Percentiles rank a stretch among this genome's conserved stretches.
Conservation (phyloP, 2,797 vertebrate species). For the Siniperca obscura region DNA sequence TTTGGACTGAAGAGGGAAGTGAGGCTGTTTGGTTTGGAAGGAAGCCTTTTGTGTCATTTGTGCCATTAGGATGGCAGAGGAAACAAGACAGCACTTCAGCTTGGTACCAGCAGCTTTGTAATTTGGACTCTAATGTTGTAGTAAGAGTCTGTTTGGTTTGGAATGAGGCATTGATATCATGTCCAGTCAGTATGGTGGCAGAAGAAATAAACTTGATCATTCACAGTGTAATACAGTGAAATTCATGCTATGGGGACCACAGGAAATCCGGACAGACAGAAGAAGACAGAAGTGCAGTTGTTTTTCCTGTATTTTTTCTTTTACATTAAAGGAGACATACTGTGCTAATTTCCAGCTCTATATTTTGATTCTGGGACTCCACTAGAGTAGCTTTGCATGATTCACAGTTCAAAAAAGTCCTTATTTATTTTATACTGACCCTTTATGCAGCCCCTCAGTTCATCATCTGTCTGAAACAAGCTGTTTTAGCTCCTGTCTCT, state of each 20-base stretch:
- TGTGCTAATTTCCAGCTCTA: no score
- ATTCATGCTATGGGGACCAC: not conserved
- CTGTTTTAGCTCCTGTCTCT: no score
- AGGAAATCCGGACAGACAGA: not conserved
- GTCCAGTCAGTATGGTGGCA: constrained; percentile 36
- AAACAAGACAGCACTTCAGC: constrained; percentile 17
- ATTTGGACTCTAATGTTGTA: constrained; percentile 52
- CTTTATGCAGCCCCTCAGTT: no score
- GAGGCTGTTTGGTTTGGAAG: constrained; percentile 61
- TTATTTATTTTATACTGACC: no score
- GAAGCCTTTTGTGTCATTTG: constrained; percentile 26
- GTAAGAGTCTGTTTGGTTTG: constrained; percentile 43
- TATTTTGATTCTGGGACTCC: no score
- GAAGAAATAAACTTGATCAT: not conserved
- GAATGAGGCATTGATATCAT: constrained; percentile 27
- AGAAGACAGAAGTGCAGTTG: not conserved
- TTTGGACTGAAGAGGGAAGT: constrained; percentile 20
- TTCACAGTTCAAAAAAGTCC: no score
- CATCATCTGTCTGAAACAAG: no score
- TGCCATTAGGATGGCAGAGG: constrained; percentile 33
- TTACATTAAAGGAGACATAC: no score
- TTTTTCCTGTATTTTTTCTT: not conserved
- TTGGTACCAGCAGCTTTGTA: constrained; percentile 46
- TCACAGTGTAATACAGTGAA: constrained; percentile 3
- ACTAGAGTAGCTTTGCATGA: no score